These are phyloP conservation scores for Rosalia funebris DNA, from an alignment of 2,888 invertebrate genomes.

Conservation along the genomic window DNA sequence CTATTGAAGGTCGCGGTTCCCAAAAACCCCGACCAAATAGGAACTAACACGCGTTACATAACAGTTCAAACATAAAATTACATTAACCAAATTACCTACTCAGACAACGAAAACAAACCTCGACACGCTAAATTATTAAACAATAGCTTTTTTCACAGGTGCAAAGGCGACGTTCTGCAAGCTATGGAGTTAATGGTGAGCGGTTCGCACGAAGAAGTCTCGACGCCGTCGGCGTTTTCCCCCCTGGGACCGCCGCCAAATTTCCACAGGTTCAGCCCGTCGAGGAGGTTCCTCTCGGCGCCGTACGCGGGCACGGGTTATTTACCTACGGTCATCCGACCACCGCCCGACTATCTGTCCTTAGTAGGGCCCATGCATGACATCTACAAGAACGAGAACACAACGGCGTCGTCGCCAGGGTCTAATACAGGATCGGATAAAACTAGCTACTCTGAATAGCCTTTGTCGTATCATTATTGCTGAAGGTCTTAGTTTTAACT, in stretches of 20 bases:
- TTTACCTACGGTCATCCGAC: conserved; percentile 79
- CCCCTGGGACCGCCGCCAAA: conserved; percentile 74
- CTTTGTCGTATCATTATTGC: conserved; percentile 1
- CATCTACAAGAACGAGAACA: conserved; percentile 60
- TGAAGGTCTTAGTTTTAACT: too few species aligned
- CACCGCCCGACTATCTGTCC: conserved; percentile 61
- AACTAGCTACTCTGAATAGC: conserved; percentile 68
- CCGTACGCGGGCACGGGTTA: conserved; percentile 87
- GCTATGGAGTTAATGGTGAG: conserved; percentile 92
- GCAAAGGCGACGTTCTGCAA: conserved; percentile 85
- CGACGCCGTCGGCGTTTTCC: conserved; percentile 76
- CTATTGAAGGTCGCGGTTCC: neutral
- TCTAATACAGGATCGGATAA: conserved; percentile 68
- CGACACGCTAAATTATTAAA: neutral
- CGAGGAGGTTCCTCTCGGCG: conserved; percentile 83
- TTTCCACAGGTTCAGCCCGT: conserved; percentile 69
- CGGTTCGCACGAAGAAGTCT: conserved; percentile 53
- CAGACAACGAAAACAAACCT: neutral
- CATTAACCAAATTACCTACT: conserved; percentile 8
- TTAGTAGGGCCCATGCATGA: conserved; percentile 62
- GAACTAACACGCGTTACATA: conserved; percentile 7
- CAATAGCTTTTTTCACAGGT: conserved; percentile 49
- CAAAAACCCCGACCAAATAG: conserved; percentile 2
- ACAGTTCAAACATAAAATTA: conserved; percentile 10
- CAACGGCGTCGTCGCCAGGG: conserved; percentile 65